Evolutionary conservation across 2,113 vertebrate species (phyloP).

Genomic region (Egretta garzetta): DNA sequence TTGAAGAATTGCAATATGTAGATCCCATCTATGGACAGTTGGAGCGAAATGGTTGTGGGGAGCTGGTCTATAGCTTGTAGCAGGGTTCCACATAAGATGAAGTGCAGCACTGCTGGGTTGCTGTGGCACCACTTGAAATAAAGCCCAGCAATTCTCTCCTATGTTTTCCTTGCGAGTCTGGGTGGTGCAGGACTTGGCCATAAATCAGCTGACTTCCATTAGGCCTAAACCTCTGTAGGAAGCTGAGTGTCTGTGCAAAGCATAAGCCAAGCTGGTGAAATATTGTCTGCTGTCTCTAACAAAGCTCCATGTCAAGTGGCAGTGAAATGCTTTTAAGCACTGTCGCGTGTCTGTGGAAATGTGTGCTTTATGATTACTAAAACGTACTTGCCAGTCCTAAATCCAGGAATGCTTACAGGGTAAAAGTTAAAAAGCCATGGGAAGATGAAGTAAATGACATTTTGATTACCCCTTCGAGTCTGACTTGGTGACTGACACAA

Average conservation of each 20-base stretch:
- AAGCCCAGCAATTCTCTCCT: neutral
- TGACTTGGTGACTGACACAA: neutral
- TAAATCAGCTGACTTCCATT: neutral
- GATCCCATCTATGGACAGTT: neutral
- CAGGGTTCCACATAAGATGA: neutral
- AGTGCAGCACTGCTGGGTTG: neutral
- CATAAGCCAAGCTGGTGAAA: neutral
- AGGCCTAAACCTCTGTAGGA: neutral
- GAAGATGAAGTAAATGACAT: neutral
- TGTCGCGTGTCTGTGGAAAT: neutral
- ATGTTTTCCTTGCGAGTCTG: neutral
- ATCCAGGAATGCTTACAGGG: slow-evolving; percentile 4
- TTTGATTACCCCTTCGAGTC: neutral
- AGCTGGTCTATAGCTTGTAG: slow-evolving; percentile 21
- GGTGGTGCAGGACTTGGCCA: neutral
- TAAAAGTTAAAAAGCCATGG: slow-evolving; percentile 19
- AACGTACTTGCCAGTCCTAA: slow-evolving; percentile 13
- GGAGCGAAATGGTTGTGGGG: neutral
- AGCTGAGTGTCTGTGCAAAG: neutral
- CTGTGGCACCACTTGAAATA: slow-evolving; percentile 15
- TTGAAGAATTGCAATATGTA: neutral
- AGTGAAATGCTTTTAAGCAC: neutral
- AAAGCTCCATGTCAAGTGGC: neutral
- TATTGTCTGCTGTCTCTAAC: slow-evolving; percentile 6
- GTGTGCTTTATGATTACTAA: slow-evolving; percentile 10